Evolutionary conservation across 2,113 vertebrate genomes (phyloP), one percentile per base, ranked within the genome.

Genomic region (Dendrocopos noguchii): DNA sequence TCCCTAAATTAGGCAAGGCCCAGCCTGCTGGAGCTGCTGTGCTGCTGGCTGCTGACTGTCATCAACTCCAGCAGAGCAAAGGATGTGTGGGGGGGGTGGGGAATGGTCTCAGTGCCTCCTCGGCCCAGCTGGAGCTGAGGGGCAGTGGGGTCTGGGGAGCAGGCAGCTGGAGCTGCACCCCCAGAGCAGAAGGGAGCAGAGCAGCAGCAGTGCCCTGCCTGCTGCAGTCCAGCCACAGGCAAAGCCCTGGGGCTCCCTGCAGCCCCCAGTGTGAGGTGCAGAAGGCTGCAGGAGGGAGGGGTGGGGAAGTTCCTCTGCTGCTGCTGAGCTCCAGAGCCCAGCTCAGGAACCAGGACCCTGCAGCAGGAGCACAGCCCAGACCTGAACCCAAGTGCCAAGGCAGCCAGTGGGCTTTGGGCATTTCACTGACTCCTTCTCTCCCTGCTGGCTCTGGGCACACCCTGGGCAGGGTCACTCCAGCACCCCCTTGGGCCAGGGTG

Each of bases 1-100:
- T 95, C 96, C 84, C 92, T 92, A 83, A 96, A 96, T 95, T 80
- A 97, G 97, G 88, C 84, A 71, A 1, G 25, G 82, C 91, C 88
- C 91, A 46, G 85, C 96, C 68, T 87, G 92, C 25, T 0, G 80
- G 86, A 93, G 65, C 91, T 15, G 33, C 31, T 34, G 15, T 44
- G 42, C 77, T 20, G 79, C 22, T 82, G 76, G 36, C 10, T 39
- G 91, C 59, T 6, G 77, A 72, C 91, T 94, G 73, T 80, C 84
- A 70, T 75, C 71, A 86, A 81, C 81, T 76, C 46, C 1, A 79
- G 67, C 59, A 77, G 68, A 22, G 83, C 77, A 52, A 29, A 82
- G 84, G 90, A 93, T 75, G 12, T 42, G 42, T 42, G 85, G 12
- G 2, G 77, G 89, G 66, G 88, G 77, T 87, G 66, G 88, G 88